A percentile compares a stretch with the other conserved stretches of the same genome.
Evolutionary conservation across 1,140 invertebrate species (phyloP).

Genomic region (Caenorhabditis briggsae): DNA sequence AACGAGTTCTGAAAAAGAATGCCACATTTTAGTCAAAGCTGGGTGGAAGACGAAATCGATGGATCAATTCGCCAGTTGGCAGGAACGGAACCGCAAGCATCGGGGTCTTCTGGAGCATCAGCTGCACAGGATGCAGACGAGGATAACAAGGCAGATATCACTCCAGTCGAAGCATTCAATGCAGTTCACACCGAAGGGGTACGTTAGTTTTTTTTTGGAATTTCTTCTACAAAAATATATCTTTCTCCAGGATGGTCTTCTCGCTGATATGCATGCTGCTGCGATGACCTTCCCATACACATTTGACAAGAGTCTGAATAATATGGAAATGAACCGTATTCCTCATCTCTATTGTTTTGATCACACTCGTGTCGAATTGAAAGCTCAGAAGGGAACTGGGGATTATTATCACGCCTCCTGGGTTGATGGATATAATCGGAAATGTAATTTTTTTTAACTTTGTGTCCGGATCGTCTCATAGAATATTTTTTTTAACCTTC

Average conservation of each 20-base stretch:
- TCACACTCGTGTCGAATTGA: constrained; percentile 21
- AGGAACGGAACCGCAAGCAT: neutral
- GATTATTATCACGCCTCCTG: constrained; percentile 34
- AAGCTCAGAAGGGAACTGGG: neutral
- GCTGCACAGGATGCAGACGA: neutral
- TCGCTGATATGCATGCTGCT: neutral
- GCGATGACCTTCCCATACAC: constrained; percentile 18
- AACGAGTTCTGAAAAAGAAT: too few relatives aligned
- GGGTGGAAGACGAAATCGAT: constrained; percentile 14
- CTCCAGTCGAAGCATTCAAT: constrained; percentile 18
- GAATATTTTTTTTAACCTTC: neutral
- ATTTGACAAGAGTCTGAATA: constrained; percentile 14
- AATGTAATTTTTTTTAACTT: neutral
- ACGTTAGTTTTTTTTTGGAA: constrained; percentile 1
- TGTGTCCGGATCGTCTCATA: too few relatives aligned
- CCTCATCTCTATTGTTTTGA: constrained; percentile 40
- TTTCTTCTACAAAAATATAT: neutral
- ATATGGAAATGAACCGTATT: constrained; percentile 45
- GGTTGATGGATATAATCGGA: constrained; percentile 35
- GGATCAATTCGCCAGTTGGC: neutral
- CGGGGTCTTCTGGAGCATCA: neutral
- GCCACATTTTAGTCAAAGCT: neutral
- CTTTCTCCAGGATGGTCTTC: neutral
- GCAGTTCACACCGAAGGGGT: constrained; percentile 21
- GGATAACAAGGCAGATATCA: neutral